Evolutionary conservation across 2,113 vertebrate genomes (phyloP).

Genomic region (Petrocephalus microphthalmus): DNA sequence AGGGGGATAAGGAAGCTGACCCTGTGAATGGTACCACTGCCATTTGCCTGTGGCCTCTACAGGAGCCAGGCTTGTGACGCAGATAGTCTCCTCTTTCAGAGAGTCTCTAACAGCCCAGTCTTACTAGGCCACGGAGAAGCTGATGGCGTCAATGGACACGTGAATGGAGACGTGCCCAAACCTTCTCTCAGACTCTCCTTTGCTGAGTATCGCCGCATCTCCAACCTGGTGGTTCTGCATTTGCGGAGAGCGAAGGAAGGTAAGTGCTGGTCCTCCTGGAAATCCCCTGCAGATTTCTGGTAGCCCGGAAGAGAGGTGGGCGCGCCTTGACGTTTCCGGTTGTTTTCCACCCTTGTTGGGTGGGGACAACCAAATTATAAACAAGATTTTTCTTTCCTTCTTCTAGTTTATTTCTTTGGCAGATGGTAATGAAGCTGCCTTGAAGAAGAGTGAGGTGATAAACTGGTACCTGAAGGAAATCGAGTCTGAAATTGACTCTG

Average conservation of each 20-base stretch:
- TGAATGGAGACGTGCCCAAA: slow-evolving; percentile 62
- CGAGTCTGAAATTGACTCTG: slow-evolving; percentile 92
- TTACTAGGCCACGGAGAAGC: too few relatives aligned
- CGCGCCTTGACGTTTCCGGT: too few relatives aligned
- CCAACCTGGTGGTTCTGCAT: slow-evolving; percentile 89
- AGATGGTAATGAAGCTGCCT: slow-evolving; percentile 81
- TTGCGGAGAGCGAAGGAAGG: slow-evolving; percentile 85
- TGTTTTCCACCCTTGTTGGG: too few relatives aligned
- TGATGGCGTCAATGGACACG: slow-evolving; percentile 56
- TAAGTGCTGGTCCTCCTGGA: slow-evolving; percentile 38
- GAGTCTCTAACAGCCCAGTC: too few relatives aligned
- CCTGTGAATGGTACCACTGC: slow-evolving; percentile 58
- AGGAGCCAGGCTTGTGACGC: not conserved
- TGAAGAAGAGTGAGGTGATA: slow-evolving; percentile 83
- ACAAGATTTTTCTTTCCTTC: too few relatives aligned
- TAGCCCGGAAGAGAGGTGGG: not conserved
- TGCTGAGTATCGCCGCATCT: slow-evolving; percentile 82
- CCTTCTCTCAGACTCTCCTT: slow-evolving; percentile 80
- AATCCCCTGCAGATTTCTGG: not conserved
- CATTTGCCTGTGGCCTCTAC: too few relatives aligned
- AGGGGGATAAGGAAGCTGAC: slow-evolving; percentile 58
- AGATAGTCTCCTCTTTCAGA: too few relatives aligned
- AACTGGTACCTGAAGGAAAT: slow-evolving; percentile 98
- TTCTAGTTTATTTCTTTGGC: slow-evolving; percentile 6
- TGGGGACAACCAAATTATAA: not conserved